Conservation (phyloP, 2,113 vertebrate genomes). For the Trematomus loennbergii region DNA sequence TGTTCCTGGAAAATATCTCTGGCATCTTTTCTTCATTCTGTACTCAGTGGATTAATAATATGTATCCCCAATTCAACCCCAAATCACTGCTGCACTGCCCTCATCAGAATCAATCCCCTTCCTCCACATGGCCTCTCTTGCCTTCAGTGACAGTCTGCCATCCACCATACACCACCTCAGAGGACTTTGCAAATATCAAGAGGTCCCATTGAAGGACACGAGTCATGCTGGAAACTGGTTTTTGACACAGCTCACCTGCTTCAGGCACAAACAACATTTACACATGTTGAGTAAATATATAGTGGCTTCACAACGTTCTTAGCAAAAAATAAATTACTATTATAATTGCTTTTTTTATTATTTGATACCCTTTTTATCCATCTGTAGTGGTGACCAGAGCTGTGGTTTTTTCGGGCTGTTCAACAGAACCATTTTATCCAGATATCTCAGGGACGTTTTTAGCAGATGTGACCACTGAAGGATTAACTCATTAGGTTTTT, state of each 20-base stretch:
- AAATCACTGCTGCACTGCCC: not conserved
- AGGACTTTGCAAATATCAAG: constrained; percentile 7
- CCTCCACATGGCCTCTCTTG: not conserved
- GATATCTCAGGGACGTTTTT: no score
- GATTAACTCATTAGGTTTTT: no score
- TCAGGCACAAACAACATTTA: not conserved
- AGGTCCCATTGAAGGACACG: not conserved
- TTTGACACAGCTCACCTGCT: not conserved
- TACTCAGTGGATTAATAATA: not conserved
- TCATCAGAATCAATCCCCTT: not conserved
- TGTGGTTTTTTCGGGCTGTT: no score
- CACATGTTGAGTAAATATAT: not conserved
- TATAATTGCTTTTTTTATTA: no score
- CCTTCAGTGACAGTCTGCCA: not conserved
- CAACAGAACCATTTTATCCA: no score
- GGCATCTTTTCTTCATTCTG: not conserved
- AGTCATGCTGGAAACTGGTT: not conserved
- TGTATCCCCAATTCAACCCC: not conserved
- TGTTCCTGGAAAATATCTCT: not conserved
- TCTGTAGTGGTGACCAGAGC: no score
- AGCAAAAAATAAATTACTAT: no score
- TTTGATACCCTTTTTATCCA: no score
- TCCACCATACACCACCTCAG: not conserved
- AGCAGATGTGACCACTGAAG: no score
- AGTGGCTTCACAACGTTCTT: not conserved